Base-by-base conservation (phyloP, 2,888 invertebrate species). In the Phyllotreta cruciferae region DNA sequence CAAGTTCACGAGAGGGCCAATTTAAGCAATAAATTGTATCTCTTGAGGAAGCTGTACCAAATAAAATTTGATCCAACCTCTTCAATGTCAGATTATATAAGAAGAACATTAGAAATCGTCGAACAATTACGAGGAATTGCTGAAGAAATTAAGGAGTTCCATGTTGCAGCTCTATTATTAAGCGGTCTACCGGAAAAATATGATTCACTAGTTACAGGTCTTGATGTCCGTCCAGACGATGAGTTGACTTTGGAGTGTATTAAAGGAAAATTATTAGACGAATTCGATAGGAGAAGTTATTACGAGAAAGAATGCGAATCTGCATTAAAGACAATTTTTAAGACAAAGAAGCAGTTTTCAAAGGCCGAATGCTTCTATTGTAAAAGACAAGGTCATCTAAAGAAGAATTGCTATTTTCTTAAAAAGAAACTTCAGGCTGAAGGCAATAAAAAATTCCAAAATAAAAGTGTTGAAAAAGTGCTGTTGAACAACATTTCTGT, bases 31-130 rank as follows among this genome's bases (percentile, higher is more conserved):
- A 38, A 38, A 38, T 38, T 38, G 6, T 38, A 38, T 8, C 8
- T 38, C 6, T 8, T 38, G 6, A 7, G 38, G 6, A 38, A 38
- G 11, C n/a, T n/a, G 11, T 6, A 10, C 11, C 11, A 7, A 6
- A n/a, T n/a, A n/a, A n/a, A n/a, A n/a, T n/a, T n/a, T n/a, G n/a
- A n/a, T n/a, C n/a, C n/a, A n/a, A n/a, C n/a, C n/a, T n/a, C n/a
- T 41, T 49, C 55, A 1, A 66, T 66, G 60, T n/a, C 49, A 8
- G 62, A 66, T 10, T 63, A 64, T 49, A 66, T 64, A 9, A 66
- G 60, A 56, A 44, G 60, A 37, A 13, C 39, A 41, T 10, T 61
- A 35, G 61, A 52, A 56, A 50, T 70, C 24, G 50, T 45, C 9
- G 38, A 70, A 56, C 50, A 13, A 39, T 35, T 62, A 36, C 11